phyloP scores from a whole-genome alignment of 2,797 vertebrate species.

The Graptemys geographica region DNA sequence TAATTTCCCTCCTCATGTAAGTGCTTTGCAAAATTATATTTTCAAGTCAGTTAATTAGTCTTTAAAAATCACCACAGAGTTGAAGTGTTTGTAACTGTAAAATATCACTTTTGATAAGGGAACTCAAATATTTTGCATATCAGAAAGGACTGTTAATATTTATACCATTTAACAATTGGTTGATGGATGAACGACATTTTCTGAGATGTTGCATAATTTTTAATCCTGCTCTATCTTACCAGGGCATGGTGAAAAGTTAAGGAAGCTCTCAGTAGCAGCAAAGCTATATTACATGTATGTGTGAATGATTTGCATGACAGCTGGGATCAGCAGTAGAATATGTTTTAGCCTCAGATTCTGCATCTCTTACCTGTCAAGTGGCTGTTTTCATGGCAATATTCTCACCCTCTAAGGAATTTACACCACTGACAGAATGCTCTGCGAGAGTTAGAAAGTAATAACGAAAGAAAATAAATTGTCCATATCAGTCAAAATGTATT shows the following conservation, averaged over 20 bases:
- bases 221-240: background rate
- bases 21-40: background rate
- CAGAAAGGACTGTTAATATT: background rate
- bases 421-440: background rate
- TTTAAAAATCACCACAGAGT: background rate
- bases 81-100: background rate
- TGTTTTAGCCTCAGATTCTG: background rate
- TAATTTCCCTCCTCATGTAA: background rate
- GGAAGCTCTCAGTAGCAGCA: background rate
- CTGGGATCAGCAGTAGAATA: background rate
- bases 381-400: background rate
- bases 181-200: conserved; percentile 4
- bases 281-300: background rate
- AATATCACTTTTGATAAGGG: background rate
- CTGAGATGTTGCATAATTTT: background rate
- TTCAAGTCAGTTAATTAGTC: background rate
- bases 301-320: background rate
- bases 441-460: background rate
- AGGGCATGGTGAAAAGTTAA: background rate
- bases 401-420: conserved; percentile 4
- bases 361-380: background rate
- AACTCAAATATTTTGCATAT: background rate
- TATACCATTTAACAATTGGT: background rate
- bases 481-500: background rate
- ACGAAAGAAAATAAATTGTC: background rate